phyloP scores from a whole-genome alignment of 2,113 vertebrate genomes.

The Halcyon senegalensis region DNA sequence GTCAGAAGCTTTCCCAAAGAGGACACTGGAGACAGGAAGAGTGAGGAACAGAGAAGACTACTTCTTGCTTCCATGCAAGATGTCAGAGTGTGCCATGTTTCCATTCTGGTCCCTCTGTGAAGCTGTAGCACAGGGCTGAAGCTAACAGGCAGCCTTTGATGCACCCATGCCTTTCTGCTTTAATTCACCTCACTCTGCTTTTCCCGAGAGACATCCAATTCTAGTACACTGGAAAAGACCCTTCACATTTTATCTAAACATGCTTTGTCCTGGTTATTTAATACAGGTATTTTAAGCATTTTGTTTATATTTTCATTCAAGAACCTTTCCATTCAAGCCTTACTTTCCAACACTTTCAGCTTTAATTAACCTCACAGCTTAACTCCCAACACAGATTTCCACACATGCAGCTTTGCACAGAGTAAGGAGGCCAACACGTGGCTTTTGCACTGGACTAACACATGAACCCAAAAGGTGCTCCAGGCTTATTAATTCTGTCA shows the following conservation, averaged over 20 bases:
- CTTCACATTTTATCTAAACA: neutral
- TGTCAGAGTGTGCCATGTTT: neutral
- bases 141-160: fast-evolving
- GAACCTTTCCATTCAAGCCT: neutral
- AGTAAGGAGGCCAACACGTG: neutral
- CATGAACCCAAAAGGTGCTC: neutral
- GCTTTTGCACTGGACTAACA: neutral
- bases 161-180: neutral
- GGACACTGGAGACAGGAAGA: neutral
- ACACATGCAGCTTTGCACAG: neutral
- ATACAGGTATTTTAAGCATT: neutral
- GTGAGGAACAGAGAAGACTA: neutral
- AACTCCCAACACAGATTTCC: neutral
- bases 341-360: neutral
- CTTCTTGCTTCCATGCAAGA: neutral
- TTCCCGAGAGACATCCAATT: neutral
- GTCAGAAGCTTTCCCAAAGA: neutral
- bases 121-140: neutral
- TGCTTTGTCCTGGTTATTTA: neutral
- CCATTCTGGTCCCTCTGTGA: neutral
- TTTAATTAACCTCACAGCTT: neutral
- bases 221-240: neutral
- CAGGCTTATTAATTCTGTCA: neutral
- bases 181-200: neutral
- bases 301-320: neutral